phyloP scores from a whole-genome alignment of 1,140 invertebrate genomes.

The Wiebesia pumilae region DNA sequence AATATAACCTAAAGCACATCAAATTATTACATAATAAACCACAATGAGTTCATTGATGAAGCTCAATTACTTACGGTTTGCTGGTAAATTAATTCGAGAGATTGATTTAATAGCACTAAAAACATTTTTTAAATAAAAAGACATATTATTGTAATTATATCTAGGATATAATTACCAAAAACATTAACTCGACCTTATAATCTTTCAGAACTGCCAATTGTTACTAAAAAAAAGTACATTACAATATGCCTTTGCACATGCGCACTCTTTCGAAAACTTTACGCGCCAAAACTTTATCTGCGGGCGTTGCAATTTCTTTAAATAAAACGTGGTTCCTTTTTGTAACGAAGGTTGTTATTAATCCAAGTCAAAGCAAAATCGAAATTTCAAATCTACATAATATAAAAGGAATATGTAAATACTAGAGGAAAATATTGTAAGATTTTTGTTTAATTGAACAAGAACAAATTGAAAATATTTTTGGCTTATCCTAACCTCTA shows the following conservation, averaged over 20 bases:
- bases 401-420: no score
- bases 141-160: slow-evolving; percentile 8
- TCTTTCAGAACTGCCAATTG: no score
- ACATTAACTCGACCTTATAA: no score
- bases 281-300: slow-evolving; percentile 19
- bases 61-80: slow-evolving; percentile 32
- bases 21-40: slow-evolving; percentile 47
- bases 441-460: no score
- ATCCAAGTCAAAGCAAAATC: no score
- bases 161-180: not conserved
- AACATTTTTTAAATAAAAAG: slow-evolving; percentile 45
- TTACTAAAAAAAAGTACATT: no score
- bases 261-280: slow-evolving; percentile 23
- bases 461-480: not conserved
- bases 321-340: not conserved
- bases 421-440: no score
- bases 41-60: not conserved
- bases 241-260: not conserved
- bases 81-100: not conserved
- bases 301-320: not conserved
- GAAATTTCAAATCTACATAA: no score
- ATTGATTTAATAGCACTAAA: slow-evolving; percentile 38
- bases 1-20: slow-evolving; percentile 50
- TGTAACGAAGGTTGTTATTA: no score
- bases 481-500: not conserved